A percentile compares a stretch with the other conserved stretches of the same genome.
These are phyloP conservation scores for Sminthopsis crassicaudata DNA, from an alignment of 2,113 vertebrate genomes.

Conservation along the genomic window DNA sequence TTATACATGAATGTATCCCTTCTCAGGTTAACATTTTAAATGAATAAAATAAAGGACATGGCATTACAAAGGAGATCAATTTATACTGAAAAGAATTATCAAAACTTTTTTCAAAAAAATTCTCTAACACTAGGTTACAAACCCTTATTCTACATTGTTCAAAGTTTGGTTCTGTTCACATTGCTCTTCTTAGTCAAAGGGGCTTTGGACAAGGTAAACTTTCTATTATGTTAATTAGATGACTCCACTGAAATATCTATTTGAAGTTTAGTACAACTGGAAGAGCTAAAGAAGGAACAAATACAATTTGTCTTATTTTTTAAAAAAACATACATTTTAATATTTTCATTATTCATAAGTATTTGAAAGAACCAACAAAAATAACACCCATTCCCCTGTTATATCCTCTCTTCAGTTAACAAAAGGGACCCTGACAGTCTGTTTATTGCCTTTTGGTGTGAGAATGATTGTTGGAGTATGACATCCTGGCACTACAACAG, in stretches of 20 bases:
- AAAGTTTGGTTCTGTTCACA: neutral
- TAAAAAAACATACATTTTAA: slow-evolving; percentile 31
- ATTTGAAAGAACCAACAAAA: slow-evolving; percentile 53
- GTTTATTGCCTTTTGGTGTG: neutral
- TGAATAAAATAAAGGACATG: neutral
- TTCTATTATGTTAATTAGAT: neutral
- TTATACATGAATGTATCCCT: neutral
- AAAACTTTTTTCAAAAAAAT: slow-evolving; percentile 18
- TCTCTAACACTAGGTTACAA: slow-evolving; percentile 9
- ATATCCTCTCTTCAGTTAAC: slow-evolving; percentile 12
- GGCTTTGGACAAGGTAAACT: neutral
- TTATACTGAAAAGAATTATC: neutral
- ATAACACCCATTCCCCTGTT: slow-evolving; percentile 17
- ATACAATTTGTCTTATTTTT: slow-evolving; percentile 41
- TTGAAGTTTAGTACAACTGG: slow-evolving; percentile 47
- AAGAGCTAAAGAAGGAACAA: slow-evolving; percentile 38
- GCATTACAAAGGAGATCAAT: neutral
- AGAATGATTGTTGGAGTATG: neutral
- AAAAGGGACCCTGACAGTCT: neutral
- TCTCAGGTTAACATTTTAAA: neutral
- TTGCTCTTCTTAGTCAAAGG: neutral
- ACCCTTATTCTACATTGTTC: neutral
- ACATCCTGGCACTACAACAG: slow-evolving; percentile 31
- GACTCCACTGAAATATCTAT: slow-evolving; percentile 31
- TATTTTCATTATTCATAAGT: slow-evolving; percentile 41